Evolutionary conservation across 2,113 vertebrate genomes (phyloP).

Genomic region (Sylvietta virens): DNA sequence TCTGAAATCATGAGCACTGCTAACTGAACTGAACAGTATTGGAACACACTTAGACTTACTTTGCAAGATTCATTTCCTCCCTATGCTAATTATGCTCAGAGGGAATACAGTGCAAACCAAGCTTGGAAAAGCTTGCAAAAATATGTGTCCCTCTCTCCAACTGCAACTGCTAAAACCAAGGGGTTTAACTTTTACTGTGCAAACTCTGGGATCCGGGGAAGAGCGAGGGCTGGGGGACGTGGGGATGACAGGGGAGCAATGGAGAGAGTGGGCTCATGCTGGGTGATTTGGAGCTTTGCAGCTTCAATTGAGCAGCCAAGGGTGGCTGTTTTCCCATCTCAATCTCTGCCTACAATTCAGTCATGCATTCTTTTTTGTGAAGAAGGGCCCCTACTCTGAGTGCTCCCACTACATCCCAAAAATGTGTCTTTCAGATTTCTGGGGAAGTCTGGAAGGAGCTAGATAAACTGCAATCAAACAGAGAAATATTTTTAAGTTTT

Average conservation of each 20-base stretch:
- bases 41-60: conserved; percentile 32
- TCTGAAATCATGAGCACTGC: neutral
- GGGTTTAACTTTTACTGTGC: neutral
- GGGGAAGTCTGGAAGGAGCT: neutral
- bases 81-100: conserved; percentile 49
- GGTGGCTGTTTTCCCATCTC: neutral
- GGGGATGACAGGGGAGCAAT: neutral
- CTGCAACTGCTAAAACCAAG: neutral
- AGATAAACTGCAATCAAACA: neutral
- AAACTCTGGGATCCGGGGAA: neutral
- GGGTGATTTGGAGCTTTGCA: neutral
- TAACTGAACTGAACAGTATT: neutral
- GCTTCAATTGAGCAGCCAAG: neutral
- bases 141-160: conserved; percentile 15
- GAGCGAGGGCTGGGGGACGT: neutral
- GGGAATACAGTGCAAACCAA: conserved; percentile 43
- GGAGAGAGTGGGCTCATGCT: neutral
- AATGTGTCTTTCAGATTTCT: neutral
- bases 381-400: neutral
- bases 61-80: conserved; percentile 56
- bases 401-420: neutral
- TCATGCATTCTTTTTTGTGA: neutral
- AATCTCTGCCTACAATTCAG: neutral
- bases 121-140: neutral
- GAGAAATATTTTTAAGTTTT: neutral